Evolutionary conservation across 2,797 vertebrate species (phyloP), one percentile per base, ranked within the genome.

Genomic region (Lagodon rhomboides): DNA sequence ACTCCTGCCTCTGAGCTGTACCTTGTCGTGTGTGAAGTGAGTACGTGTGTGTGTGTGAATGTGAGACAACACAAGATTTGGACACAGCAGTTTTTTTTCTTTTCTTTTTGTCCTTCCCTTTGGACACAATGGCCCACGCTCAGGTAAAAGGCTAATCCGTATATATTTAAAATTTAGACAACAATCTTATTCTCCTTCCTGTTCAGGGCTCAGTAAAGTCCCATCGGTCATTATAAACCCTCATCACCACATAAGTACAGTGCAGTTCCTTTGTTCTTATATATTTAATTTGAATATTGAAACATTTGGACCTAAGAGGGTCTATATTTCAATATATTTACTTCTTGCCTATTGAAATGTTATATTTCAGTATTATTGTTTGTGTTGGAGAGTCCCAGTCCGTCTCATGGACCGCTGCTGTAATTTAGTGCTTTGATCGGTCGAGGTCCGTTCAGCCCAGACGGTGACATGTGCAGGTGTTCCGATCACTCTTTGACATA

Each of bases 121-220:
- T 47, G 22, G 71, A 89, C 60, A 79, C 53, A 25, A 75, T 68
- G 71, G 80, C 82, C 84, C 75, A 20, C 72, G 68, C 91, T 93
- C 92, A 89, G 93, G 90, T 89, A 55, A 85, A 82, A 81, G 80
- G 73, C 80, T 85, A 63, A 86, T 86, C 10, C 12, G 44, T 82
- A 76, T 49, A 56, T 53, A 79, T 83, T 66, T 79, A 62, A 75
- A 70, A 64, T 44, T 34, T 30, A 67, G 34, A 50, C 47, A 69
- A 56, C 58, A 20, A 30, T 41, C 38, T 53, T 15, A 25, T 51
- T 72, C 30, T 64, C 16, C 49, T 68, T 78, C 60, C 34, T 10
- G 3, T 76, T 77, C 56, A 64, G 25, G 15, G 67, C 25, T 62
- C 73, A 34, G 12, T 47, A 50, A 55, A 23, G 63, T 75, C 79